Base-by-base conservation (phyloP, 1,140 invertebrate species). In the Cataglyphis hispanica region DNA sequence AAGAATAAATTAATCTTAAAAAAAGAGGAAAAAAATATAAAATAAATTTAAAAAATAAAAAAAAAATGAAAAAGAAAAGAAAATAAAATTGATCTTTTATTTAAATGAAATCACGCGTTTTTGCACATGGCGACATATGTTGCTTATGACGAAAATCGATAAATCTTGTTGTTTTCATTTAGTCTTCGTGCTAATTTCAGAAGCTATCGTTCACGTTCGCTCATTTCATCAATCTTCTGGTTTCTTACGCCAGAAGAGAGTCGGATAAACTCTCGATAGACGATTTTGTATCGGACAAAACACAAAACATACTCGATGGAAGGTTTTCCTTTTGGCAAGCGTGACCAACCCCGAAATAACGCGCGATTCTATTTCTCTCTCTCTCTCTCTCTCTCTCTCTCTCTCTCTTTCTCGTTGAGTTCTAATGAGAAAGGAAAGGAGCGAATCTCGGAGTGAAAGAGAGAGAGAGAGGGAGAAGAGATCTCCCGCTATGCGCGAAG, bases 271-370 rank as follows among this genome's bases (percentile, higher is more conserved):
- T 60, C 43, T 69, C 63, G 63, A 80, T 69, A 25, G 31, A 25
- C 46, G 66, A 31, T 61, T 83, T 83, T 27, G 67, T 72, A 74
- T 72, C 40, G 53, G 7, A 6, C 78, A 74, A 83, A 83, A 83
- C 53, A 34, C 53, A 72, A 81, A 78, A 78, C 76, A 46, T 16
- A 78, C 67, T 72, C 31, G 83, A 40, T 6, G 19, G 56, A 50
- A 80, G 43, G 1, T 60, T 88, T 88, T 56, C 22, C 66, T 40
- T 60, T 60, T 85, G 70, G 76, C 69, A 75, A 86, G 60, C 67
- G 31, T 34, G 8, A 50, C 19, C 37, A 74, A 19, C n/a, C 25
- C 56, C 46, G 67, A 89, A 89, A 88, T 89, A 89, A 89, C 84
- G 63, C 34, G 60, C 10, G 50, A 40, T 2, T 67, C 31, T 31